A percentile compares a stretch with the other conserved stretches of the same genome.
phyloP scores from a whole-genome alignment of 2,888 invertebrate genomes.

The Ditula angustiorana region DNA sequence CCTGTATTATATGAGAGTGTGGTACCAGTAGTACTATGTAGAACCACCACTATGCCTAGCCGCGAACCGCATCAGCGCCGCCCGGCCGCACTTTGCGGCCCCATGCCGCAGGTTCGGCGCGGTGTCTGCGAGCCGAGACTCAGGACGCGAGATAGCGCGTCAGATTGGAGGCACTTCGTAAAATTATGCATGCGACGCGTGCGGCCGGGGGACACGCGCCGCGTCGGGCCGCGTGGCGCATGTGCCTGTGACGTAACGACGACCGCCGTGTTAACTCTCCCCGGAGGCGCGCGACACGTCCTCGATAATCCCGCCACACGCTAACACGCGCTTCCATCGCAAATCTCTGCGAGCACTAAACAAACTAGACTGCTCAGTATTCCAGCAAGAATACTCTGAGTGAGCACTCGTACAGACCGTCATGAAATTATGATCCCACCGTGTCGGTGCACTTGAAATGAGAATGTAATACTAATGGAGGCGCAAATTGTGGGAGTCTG shows the following conservation, averaged over 20 bases:
- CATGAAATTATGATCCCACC: conserved; percentile 37
- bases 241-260: too few relatives aligned
- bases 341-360: conserved; percentile 12
- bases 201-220: neutral
- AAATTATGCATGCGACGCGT: conserved; percentile 20
- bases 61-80: conserved; percentile 8
- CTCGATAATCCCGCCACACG: neutral
- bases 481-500: conserved; percentile 38
- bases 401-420: conserved; percentile 15
- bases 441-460: conserved; percentile 36
- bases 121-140: conserved; percentile 14
- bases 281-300: neutral
- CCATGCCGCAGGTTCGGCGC: conserved; percentile 36
- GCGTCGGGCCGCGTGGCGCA: neutral
- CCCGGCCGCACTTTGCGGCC: conserved; percentile 35
- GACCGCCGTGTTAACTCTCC: too few relatives aligned
- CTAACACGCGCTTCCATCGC: neutral
- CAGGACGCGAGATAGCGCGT: conserved; percentile 22
- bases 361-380: conserved; percentile 10
- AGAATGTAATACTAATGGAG: conserved; percentile 41
- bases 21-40: too few relatives aligned
- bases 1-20: too few relatives aligned
- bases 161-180: conserved; percentile 15
- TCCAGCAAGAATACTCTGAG: neutral
- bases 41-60: neutral